phyloP scores from a whole-genome alignment of 2,113 vertebrate genomes.

The Turdus rufiventris region DNA sequence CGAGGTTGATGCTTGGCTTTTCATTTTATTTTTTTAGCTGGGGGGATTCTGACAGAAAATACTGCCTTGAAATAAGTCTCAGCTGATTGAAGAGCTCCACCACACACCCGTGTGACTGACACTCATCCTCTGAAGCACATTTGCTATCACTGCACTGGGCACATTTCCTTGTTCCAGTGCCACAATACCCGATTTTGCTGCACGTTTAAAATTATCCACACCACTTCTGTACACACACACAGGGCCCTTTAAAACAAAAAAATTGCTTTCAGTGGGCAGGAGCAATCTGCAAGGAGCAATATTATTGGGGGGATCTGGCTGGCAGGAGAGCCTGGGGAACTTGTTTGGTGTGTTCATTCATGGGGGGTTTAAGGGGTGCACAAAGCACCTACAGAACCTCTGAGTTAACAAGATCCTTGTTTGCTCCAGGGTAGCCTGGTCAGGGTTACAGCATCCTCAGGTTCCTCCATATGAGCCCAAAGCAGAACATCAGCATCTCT shows the following conservation, averaged over 20 bases:
- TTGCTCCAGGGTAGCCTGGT: neutral
- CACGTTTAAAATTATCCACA: neutral
- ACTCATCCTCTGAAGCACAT: neutral
- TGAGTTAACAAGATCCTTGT: neutral
- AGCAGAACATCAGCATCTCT: neutral
- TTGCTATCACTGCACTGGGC: neutral
- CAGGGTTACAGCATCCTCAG: neutral
- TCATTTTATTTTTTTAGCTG: conserved; percentile 14
- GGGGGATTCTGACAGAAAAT: neutral
- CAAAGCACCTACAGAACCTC: neutral
- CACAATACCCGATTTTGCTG: neutral
- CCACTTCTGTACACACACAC: neutral
- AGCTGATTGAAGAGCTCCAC: neutral
- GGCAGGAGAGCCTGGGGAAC: neutral
- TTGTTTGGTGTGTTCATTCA: neutral
- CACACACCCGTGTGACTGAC: neutral
- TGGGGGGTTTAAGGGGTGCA: neutral
- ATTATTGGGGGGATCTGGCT: neutral
- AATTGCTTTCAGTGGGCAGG: neutral
- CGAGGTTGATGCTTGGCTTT: neutral
- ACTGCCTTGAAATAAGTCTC: neutral
- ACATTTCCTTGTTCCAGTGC: neutral
- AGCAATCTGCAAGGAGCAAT: neutral
- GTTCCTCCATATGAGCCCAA: neutral
- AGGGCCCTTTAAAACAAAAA: conserved; percentile 10